Percentiles rank a stretch among this genome's conserved stretches.
These are phyloP conservation scores for Fissipunctia ypsillon DNA, from an alignment of 2,888 invertebrate genomes.

Conservation along the genomic window DNA sequence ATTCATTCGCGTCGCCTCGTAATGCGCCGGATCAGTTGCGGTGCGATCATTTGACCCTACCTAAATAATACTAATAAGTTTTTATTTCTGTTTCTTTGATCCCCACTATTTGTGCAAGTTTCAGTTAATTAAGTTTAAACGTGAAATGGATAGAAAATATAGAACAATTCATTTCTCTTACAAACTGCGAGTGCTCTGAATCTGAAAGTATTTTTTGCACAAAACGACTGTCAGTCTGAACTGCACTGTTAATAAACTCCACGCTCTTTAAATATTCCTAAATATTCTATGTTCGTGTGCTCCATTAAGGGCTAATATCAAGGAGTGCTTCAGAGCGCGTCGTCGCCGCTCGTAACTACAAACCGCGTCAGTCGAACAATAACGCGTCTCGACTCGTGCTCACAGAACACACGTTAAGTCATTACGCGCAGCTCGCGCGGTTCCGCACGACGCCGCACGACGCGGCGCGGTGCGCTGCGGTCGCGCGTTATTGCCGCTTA, in stretches of 20 bases:
- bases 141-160: slow-evolving; percentile 1
- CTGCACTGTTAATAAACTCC: slow-evolving; percentile 26
- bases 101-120: neutral
- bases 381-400: slow-evolving; percentile 10
- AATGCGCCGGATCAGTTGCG: slow-evolving; percentile 54
- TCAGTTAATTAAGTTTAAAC: neutral
- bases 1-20: slow-evolving; percentile 32
- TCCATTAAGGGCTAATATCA: slow-evolving; percentile 36
- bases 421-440: neutral
- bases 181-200: neutral
- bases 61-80: neutral
- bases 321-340: slow-evolving; percentile 23
- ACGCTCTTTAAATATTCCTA: slow-evolving; percentile 3
- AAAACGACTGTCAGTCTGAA: neutral
- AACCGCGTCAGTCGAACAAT: slow-evolving; percentile 32
- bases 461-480: slow-evolving; percentile 41
- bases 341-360: slow-evolving; percentile 33
- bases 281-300: slow-evolving; percentile 4
- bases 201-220: neutral
- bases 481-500: slow-evolving; percentile 50
- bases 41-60: slow-evolving; percentile 49
- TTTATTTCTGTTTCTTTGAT: neutral
- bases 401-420: slow-evolving; percentile 3
- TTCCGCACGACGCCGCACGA: neutral
- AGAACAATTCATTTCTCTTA: neutral